A percentile compares a stretch with the other conserved stretches of the same genome.
phyloP scores from a whole-genome alignment of 2,888 invertebrate species.

The Formica aserva region DNA sequence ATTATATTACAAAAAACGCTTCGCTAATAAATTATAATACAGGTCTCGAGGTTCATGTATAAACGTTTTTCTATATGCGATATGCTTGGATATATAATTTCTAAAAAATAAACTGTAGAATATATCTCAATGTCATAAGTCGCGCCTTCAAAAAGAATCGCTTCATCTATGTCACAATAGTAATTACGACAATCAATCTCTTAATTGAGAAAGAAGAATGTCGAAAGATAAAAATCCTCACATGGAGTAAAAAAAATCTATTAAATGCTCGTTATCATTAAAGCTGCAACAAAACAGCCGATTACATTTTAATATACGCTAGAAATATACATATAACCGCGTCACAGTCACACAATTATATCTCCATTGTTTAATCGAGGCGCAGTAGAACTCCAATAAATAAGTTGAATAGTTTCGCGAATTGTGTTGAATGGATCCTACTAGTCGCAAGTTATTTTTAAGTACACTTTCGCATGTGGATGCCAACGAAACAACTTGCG shows the following conservation, averaged over 20 bases:
- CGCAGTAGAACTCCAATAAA: slow-evolving; percentile 9
- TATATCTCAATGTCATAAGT: slow-evolving; percentile 54
- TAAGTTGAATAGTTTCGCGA: slow-evolving; percentile 7
- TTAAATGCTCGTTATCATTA: slow-evolving; percentile 27
- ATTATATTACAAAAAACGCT: slow-evolving; percentile 74
- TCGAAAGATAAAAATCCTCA: neutral
- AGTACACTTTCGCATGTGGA: slow-evolving; percentile 51
- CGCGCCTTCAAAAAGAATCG: neutral
- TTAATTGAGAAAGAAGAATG: slow-evolving; percentile 19
- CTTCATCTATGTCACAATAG: neutral
- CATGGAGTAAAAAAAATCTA: neutral
- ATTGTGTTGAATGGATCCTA: slow-evolving; percentile 27
- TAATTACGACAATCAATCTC: slow-evolving; percentile 2
- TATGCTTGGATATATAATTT: slow-evolving; percentile 63
- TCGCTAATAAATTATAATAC: slow-evolving; percentile 75
- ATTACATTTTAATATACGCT: slow-evolving; percentile 42
- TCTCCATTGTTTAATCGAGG: slow-evolving; percentile 17
- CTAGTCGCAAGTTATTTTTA: slow-evolving; percentile 41
- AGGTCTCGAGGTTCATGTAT: slow-evolving; percentile 62
- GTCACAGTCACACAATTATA: slow-evolving; percentile 18
- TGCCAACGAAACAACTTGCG: slow-evolving; percentile 28
- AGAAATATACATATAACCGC: neutral
- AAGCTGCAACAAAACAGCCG: slow-evolving; percentile 61
- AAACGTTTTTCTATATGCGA: slow-evolving; percentile 53
- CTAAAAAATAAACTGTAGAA: slow-evolving; percentile 65